Percentiles rank a stretch among this genome's conserved stretches.
These are phyloP conservation scores for Calcarius lapponicus DNA, from an alignment of 2,797 vertebrate genomes.

Conservation along the genomic window DNA sequence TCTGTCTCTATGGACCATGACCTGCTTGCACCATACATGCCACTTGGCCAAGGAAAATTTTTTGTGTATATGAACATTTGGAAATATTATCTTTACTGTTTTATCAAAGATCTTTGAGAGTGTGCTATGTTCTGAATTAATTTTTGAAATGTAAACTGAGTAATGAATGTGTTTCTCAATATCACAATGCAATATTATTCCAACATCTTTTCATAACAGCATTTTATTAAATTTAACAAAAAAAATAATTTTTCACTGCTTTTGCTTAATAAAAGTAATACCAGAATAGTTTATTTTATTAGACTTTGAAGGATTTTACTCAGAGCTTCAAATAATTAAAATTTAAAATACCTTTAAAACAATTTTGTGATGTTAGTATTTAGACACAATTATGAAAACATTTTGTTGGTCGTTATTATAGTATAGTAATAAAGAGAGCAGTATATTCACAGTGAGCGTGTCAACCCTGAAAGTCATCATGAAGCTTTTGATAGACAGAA, in stretches of 20 bases:
- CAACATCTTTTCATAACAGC: not conserved
- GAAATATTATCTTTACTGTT: not conserved
- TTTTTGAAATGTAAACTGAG: not conserved
- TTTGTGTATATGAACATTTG: not conserved
- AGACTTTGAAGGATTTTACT: not conserved
- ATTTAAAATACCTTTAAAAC: not conserved
- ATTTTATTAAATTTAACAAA: not conserved
- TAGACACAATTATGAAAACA: not conserved
- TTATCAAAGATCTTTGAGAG: not conserved
- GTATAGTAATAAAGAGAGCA: not conserved
- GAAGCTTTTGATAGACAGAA: not conserved
- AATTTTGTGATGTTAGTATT: not conserved
- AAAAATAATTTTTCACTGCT: not conserved
- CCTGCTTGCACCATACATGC: not conserved
- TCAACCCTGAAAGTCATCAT: not conserved
- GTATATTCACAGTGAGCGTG: not conserved
- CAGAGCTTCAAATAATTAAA: not conserved
- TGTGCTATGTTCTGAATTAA: not conserved
- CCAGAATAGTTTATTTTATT: not conserved
- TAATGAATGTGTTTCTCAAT: not conserved
- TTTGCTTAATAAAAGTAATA: not conserved
- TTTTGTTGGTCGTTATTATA: not conserved
- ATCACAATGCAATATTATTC: not conserved
- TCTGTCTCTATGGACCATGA: not conserved
- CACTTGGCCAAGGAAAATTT: not conserved